Base-by-base conservation (phyloP, 2,797 vertebrate species). In the Pogoniulus pusillus region DNA sequence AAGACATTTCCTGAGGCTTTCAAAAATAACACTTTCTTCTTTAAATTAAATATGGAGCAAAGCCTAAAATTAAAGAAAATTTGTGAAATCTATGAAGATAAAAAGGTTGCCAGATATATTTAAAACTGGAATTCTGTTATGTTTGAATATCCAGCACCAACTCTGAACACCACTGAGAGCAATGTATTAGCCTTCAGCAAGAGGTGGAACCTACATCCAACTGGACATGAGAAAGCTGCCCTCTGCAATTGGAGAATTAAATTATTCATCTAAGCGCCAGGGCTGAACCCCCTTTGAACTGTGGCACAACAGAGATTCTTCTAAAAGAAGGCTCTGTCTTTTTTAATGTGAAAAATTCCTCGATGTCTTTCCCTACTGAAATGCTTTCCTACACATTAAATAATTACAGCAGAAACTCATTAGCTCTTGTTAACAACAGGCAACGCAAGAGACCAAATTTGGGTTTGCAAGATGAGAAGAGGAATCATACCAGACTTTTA, bases 391-490 rank as follows among this genome's bases (percentile, higher is more conserved):
- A 75, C 2, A 0, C 14, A 45, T 74, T 65, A 70, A 85, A 70
- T 82, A 85, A 91, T 78, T 62, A 77, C 80, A 77, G 57, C 24
- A 73, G 37, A 59, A 84, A 62, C 35, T 90, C 69, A 66, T 63
- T 66, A 90, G 65, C n/a, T 68, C 60, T 81, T 84, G 32, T 83
- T 84, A 90, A 87, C 55, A 54, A 75, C 55, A 62, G 24, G 69
- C n/a, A 73, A 62, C 34, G 58, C 68, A 93, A 88, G 77, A 89
- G 30, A 78, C n/a, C 47, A 89, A 63, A 92, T 34, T 49, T 73
- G 30, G 39, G 62, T 89, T 87, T 80, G 73, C 54, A 73, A 79
- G 64, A 85, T 7, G 4, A 41, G 59, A 82, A 30, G 24, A 84
- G 15, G 34, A 91, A 80, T 68, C 74, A 88, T 16, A 85, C 6